Percentiles rank a stretch among this genome's conserved stretches.
These are phyloP conservation scores for Oreonectes daqikongensis DNA, from an alignment of 2,797 vertebrate species.

Conservation along the genomic window DNA sequence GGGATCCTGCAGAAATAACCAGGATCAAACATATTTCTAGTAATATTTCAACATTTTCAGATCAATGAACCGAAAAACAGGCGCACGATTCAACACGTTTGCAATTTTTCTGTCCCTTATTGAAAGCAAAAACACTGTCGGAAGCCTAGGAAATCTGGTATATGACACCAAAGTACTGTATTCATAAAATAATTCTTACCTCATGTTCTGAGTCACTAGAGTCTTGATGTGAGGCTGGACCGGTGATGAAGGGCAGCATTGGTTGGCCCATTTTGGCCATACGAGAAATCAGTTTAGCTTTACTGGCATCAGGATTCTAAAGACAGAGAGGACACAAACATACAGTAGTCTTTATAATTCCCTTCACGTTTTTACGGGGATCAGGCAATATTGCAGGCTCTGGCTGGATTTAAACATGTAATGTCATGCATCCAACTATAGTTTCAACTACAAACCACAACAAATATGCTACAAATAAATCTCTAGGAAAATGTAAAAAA, in stretches of 20 bases:
- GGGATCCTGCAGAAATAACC: conserved; percentile 76
- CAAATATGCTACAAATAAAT: not conserved
- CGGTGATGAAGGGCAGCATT: conserved; percentile 89
- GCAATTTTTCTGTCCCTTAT: not conserved
- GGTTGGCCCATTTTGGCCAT: conserved; percentile 99
- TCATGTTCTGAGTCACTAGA: conserved; percentile 94
- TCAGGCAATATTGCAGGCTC: not conserved
- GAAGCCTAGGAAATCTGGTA: too few relatives aligned
- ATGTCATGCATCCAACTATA: not conserved
- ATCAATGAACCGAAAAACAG: not conserved
- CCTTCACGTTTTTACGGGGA: not conserved
- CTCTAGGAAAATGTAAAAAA: not conserved
- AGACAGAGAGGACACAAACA: conserved; percentile 13
- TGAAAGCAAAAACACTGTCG: not conserved
- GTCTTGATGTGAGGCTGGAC: conserved; percentile 82
- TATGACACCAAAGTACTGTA: not conserved
- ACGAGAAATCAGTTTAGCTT: conserved; percentile 95
- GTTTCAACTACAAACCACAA: not conserved
- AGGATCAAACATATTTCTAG: not conserved
- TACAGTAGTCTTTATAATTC: not conserved
- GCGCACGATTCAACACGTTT: not conserved
- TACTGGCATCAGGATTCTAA: conserved; percentile 89
- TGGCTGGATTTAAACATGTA: not conserved
- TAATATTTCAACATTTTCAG: not conserved
- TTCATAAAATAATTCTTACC: conserved; percentile 68